Conservation (phyloP, 2,113 vertebrate genomes). For the Addax nasomaculatus region DNA sequence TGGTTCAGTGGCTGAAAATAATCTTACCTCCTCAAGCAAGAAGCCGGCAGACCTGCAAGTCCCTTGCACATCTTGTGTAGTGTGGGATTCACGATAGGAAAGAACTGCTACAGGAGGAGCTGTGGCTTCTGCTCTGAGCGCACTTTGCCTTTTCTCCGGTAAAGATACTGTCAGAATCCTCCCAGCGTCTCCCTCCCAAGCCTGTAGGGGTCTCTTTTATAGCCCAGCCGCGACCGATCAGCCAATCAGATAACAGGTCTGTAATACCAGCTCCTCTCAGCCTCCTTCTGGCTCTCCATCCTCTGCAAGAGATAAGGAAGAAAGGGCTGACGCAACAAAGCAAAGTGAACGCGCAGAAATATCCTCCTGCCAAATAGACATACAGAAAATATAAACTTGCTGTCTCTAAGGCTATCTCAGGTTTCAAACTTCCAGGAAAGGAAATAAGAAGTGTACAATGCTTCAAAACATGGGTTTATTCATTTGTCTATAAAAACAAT, state of each 20-base stretch:
- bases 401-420: not conserved
- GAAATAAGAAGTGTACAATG: not conserved
- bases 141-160: not conserved
- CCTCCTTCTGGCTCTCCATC: constrained; percentile 31
- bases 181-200: not conserved
- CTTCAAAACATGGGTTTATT: not conserved
- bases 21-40: constrained; percentile 94
- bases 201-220: constrained; percentile 73
- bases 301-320: constrained; percentile 31
- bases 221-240: constrained; percentile 44
- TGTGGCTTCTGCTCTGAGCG: not conserved
- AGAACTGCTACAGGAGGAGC: constrained; percentile 44
- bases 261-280: constrained; percentile 31
- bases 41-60: constrained; percentile 91
- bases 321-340: constrained; percentile 44
- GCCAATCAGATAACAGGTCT: constrained; percentile 76
- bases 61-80: constrained; percentile 91
- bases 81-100: constrained; percentile 56
- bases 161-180: not conserved
- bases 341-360: constrained; percentile 21
- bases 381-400: constrained; percentile 22
- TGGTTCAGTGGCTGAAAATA: constrained; percentile 35
- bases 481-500: not conserved
- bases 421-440: not conserved
- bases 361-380: not conserved